phyloP scores from a whole-genome alignment of 2,113 vertebrate genomes.

The Prinia subflava region DNA sequence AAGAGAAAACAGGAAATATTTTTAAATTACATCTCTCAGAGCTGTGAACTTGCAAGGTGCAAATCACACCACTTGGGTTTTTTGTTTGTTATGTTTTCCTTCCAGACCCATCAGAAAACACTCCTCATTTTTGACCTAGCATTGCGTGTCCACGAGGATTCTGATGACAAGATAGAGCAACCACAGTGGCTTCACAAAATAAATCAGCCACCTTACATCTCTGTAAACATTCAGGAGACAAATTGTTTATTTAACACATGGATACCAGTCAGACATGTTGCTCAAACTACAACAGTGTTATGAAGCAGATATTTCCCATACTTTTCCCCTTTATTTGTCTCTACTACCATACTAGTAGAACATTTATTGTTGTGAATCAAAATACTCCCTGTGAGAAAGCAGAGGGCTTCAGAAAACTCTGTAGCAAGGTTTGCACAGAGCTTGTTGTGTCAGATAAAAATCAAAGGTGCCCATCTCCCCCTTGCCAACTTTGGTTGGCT shows the following conservation, averaged over 20 bases:
- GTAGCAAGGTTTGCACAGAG: not conserved
- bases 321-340: not conserved
- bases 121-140: not conserved
- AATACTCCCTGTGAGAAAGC: not conserved
- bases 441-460: not conserved
- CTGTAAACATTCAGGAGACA: not conserved
- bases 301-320: not conserved
- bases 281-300: not conserved
- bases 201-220: not conserved
- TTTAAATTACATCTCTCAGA: conserved; percentile 50
- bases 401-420: not conserved
- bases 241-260: not conserved
- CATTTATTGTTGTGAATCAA: not conserved
- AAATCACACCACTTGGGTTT: conserved; percentile 32
- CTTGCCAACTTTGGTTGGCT: not conserved
- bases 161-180: not conserved
- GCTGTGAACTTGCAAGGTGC: conserved; percentile 11
- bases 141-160: not conserved
- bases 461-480: not conserved
- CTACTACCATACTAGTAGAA: not conserved
- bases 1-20: conserved; percentile 71
- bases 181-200: not conserved
- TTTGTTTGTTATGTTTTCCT: conserved; percentile 22
- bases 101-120: conserved; percentile 48
- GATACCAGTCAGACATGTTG: not conserved